Percentiles rank a stretch among this genome's conserved stretches.
phyloP scores from a whole-genome alignment of 2,113 vertebrate species.

The Zosterops borbonicus region DNA sequence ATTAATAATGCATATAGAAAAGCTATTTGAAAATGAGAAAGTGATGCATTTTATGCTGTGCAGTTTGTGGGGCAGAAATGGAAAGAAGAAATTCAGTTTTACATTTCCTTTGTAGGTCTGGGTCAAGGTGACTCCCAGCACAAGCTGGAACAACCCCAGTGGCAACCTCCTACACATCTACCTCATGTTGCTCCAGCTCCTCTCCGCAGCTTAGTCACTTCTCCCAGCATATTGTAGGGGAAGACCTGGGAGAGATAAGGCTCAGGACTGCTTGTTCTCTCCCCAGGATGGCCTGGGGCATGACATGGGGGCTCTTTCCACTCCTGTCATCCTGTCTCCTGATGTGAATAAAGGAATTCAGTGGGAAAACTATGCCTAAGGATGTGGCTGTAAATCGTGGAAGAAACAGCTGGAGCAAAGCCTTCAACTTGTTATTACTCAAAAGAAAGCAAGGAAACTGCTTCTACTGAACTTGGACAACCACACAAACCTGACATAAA shows the following conservation, averaged over 20 bases:
- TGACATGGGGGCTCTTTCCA: not conserved
- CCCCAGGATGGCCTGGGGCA: not conserved
- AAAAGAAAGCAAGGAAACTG: not conserved
- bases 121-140: conserved; percentile 41
- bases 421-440: not conserved
- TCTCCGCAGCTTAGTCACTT: conserved; percentile 23
- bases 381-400: not conserved
- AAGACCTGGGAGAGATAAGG: not conserved
- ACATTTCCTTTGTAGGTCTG: not conserved
- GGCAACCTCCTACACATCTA: conserved; percentile 34
- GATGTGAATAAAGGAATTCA: not conserved
- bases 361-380: not conserved
- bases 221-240: not conserved
- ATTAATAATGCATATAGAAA: conserved; percentile 63
- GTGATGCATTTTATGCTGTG: conserved; percentile 15
- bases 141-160: conserved; percentile 30
- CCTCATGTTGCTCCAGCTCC: conserved; percentile 3
- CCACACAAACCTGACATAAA: not conserved
- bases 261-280: not conserved
- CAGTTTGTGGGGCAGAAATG: not conserved
- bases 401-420: not conserved
- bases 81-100: conserved; percentile 31
- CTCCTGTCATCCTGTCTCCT: not conserved
- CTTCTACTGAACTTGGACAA: not conserved
- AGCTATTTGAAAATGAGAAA: conserved; percentile 46